Evolutionary conservation across 2,797 vertebrate genomes (phyloP).

Genomic region (Artibeus lituratus): DNA sequence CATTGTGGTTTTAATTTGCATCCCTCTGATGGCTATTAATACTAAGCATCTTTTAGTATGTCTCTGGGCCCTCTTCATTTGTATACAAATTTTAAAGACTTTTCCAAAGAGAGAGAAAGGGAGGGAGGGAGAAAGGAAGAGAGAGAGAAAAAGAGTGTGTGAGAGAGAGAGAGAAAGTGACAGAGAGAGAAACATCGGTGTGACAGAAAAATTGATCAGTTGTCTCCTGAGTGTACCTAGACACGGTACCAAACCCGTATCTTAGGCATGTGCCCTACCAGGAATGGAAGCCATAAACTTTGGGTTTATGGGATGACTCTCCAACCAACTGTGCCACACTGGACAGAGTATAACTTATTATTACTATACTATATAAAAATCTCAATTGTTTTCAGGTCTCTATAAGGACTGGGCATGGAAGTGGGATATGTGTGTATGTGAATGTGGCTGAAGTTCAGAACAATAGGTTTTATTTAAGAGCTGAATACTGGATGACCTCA

Average conservation of each 20-base stretch:
- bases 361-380: constrained; percentile 43
- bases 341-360: neutral
- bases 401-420: neutral
- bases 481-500: constrained; percentile 31
- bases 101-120: neutral
- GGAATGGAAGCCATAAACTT: neutral
- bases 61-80: neutral
- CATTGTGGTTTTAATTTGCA: too few species aligned
- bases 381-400: constrained; percentile 48
- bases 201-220: neutral
- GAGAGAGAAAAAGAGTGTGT: too few species aligned
- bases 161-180: too few species aligned
- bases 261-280: neutral
- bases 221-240: neutral
- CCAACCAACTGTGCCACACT: neutral
- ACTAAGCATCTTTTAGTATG: too few species aligned
- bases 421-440: constrained; percentile 15
- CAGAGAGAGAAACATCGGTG: neutral
- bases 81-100: neutral
- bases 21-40: too few species aligned
- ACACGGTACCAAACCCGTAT: neutral
- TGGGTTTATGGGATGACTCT: neutral
- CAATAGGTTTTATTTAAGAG: constrained; percentile 65
- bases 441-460: constrained; percentile 60
- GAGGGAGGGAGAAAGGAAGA: neutral